Evolutionary conservation across 2,797 vertebrate species (phyloP).

Genomic region (Apogon talboti): DNA sequence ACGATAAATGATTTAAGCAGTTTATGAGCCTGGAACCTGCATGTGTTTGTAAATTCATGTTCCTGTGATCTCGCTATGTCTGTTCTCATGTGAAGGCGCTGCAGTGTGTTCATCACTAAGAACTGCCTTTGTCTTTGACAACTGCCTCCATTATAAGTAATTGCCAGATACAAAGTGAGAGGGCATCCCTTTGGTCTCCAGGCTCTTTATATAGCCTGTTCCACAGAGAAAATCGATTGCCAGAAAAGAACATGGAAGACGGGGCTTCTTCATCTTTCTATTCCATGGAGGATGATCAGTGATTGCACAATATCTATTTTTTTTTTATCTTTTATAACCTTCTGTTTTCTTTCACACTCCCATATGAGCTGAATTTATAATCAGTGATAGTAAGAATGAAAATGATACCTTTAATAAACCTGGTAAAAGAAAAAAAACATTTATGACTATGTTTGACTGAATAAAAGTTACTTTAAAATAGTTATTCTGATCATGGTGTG

Average conservation of each 20-base stretch:
- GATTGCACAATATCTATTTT: slow-evolving; percentile 28
- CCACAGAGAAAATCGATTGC: slow-evolving; percentile 94
- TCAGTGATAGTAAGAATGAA: background rate
- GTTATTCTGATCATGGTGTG: slow-evolving; percentile 49
- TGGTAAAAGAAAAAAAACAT: background rate
- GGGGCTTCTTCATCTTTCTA: slow-evolving; percentile 62
- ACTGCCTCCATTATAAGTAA: slow-evolving; percentile 91
- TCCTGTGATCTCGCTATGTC: slow-evolving; percentile 66
- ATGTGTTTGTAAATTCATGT: slow-evolving; percentile 47
- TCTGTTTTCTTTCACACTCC: slow-evolving; percentile 30
- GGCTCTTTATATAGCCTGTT: slow-evolving; percentile 90
- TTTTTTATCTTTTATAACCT: slow-evolving; percentile 7
- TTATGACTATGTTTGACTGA: slow-evolving; percentile 15
- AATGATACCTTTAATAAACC: slow-evolving; percentile 20
- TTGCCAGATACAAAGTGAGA: slow-evolving; percentile 86
- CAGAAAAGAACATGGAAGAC: slow-evolving; percentile 85
- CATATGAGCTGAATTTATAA: slow-evolving; percentile 7
- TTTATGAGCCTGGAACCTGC: slow-evolving; percentile 30
- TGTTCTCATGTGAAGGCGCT: slow-evolving; percentile 79
- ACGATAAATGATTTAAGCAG: slow-evolving; percentile 55
- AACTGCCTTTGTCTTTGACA: slow-evolving; percentile 87
- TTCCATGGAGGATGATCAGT: slow-evolving; percentile 51
- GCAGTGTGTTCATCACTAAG: slow-evolving; percentile 84
- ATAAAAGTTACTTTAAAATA: slow-evolving; percentile 25
- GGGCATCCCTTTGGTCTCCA: slow-evolving; percentile 83